Conservation (phyloP, 2,113 vertebrate genomes). For the Connochaetes taurinus region DNA sequence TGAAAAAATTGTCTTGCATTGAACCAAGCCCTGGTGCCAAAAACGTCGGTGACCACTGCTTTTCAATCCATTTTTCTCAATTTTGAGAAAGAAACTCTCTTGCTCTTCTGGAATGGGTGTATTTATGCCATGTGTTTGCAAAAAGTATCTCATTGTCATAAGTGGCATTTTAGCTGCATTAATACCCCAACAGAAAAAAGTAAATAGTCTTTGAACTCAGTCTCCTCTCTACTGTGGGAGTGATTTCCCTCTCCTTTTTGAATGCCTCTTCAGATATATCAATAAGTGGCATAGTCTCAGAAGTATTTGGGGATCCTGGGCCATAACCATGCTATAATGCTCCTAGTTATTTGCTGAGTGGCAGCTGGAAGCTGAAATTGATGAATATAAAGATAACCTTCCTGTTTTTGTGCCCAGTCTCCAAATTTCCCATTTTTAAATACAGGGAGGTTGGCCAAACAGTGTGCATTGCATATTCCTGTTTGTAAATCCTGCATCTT, state of each 20-base stretch:
- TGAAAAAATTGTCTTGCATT: background rate
- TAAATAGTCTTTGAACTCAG: constrained; percentile 70
- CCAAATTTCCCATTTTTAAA: constrained; percentile 12
- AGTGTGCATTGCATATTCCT: background rate
- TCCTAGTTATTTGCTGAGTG: background rate
- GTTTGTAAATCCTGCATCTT: background rate
- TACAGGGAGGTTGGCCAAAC: background rate
- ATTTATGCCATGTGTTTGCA: constrained; percentile 73
- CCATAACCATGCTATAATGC: background rate
- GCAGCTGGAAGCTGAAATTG: background rate
- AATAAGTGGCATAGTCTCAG: background rate
- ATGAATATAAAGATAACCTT: background rate
- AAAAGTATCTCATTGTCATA: constrained; percentile 73
- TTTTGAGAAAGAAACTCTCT: constrained; percentile 45
- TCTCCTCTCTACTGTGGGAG: background rate
- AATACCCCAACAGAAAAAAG: constrained; percentile 63
- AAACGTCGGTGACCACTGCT: background rate
- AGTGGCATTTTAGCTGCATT: constrained; percentile 70
- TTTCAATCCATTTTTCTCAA: constrained; percentile 45
- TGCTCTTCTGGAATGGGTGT: constrained; percentile 49
- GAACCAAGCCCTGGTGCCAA: background rate
- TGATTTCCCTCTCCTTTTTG: constrained; percentile 62
- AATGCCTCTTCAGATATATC: constrained; percentile 14
- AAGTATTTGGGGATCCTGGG: background rate
- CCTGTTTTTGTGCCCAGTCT: constrained; percentile 16